Evolutionary conservation across 2,113 vertebrate species (phyloP), one percentile per base, ranked within the genome.

Genomic region (Probosciger aterrimus): DNA sequence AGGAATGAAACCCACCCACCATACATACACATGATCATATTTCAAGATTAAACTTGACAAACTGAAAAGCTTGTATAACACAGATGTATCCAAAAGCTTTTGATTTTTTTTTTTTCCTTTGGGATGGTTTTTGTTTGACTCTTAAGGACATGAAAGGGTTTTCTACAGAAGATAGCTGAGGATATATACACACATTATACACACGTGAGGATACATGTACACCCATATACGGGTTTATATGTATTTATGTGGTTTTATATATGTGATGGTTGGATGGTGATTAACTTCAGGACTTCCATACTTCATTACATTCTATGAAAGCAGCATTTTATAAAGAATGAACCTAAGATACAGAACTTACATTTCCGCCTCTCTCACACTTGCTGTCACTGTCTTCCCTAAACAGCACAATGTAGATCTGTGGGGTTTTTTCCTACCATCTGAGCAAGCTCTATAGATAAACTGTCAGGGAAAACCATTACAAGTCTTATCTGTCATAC

Each of bases 141-240:
- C 17, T 50, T 43, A 82, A 35, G 28, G 14, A 39, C 30, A 73
- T 9, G 3, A 55, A 31, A 27, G 23, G 25, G 30, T n/a, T 52
- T 57, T 44, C 50, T 49, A n/a, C 7, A 89, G 14, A 77, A 78
- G 10, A 35, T 0, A 70, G 6, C 2, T 57, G 5, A 3, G 15
- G 15, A 52, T 33, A 13, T 7, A 47, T n/a, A 14, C 0, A 4
- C 5, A 3, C 1, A 2, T 20, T 6, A 57, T 22, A n/a, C 20
- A 14, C 33, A 59, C 4, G 18, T 62, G 9, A 3, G 17, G 15
- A 50, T 17, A 17, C 6, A 47, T 27, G 11, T 55, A 13, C 0
- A 5, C 6, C 2, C 1, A 4, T 31, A 41, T 28, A 39, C 8
- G 3, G 18, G 41, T 8, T 14, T 28, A n/a, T 6, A 8, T 50